A percentile compares a stretch with the other conserved stretches of the same genome.
Evolutionary conservation across 2,797 vertebrate genomes (phyloP).

Genomic region (Cyclopterus lumpus): DNA sequence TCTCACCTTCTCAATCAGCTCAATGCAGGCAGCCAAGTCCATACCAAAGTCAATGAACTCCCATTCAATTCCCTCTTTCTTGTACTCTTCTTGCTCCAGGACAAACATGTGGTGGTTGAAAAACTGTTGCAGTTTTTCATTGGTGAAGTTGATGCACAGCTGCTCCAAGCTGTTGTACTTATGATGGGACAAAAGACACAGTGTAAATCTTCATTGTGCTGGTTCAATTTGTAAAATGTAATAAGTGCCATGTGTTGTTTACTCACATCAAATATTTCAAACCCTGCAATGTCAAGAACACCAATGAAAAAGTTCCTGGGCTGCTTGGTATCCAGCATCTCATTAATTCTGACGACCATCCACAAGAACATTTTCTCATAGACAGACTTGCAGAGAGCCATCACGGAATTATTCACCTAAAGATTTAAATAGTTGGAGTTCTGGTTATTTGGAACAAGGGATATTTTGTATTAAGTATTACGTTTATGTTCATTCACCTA

Average conservation of each 20-base stretch:
- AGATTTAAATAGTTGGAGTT: slow-evolving; percentile 54
- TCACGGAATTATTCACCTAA: slow-evolving; percentile 87
- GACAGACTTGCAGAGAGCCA: slow-evolving; percentile 86
- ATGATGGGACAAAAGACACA: no score
- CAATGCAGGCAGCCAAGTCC: slow-evolving; percentile 87
- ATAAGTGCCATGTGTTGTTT: no score
- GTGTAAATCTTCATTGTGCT: no score
- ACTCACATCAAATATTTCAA: slow-evolving; percentile 90
- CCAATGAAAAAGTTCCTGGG: slow-evolving; percentile 87
- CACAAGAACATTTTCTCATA: slow-evolving; percentile 90
- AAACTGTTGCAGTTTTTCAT: slow-evolving; percentile 84
- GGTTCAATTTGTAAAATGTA: no score
- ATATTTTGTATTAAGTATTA: not conserved
- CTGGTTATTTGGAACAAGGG: slow-evolving; percentile 60
- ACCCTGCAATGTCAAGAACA: slow-evolving; percentile 89
- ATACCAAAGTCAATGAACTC: slow-evolving; percentile 86
- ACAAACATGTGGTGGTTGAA: slow-evolving; percentile 86
- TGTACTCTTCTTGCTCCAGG: slow-evolving; percentile 81
- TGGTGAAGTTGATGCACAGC: slow-evolving; percentile 83
- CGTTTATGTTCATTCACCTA: not conserved
- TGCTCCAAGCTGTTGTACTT: slow-evolving; percentile 74
- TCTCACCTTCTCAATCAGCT: slow-evolving; percentile 88
- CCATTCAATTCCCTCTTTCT: slow-evolving; percentile 82
- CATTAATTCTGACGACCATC: slow-evolving; percentile 89
- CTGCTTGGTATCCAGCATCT: slow-evolving; percentile 88